phyloP scores from a whole-genome alignment of 2,113 vertebrate genomes.

The Callospermophilus lateralis region DNA sequence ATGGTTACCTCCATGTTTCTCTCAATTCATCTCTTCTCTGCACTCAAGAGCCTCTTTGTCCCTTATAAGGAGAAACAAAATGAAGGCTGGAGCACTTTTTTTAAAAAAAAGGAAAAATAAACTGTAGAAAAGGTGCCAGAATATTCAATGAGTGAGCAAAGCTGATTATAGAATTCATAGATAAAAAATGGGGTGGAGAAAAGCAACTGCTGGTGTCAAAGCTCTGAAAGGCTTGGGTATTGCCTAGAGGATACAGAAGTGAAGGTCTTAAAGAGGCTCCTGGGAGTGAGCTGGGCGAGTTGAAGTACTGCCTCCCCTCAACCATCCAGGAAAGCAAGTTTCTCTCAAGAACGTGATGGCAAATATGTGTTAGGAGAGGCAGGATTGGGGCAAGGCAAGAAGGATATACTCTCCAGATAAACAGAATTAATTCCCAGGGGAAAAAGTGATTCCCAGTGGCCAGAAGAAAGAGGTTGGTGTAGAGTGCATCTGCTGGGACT shows the following conservation, averaged over 20 bases:
- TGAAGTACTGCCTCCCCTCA: too few relatives aligned
- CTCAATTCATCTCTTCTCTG: too few relatives aligned
- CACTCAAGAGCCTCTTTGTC: too few relatives aligned
- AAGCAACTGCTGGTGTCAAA: neutral
- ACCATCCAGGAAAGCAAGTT: accelerated
- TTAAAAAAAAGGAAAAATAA: neutral
- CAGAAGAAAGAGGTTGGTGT: neutral
- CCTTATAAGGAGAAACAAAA: too few relatives aligned
- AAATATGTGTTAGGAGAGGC: neutral
- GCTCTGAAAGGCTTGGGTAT: neutral
- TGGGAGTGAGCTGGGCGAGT: neutral
- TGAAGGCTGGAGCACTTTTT: neutral
- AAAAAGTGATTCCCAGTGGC: neutral
- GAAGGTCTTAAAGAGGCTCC: neutral
- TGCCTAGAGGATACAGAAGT: neutral
- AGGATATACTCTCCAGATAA: neutral
- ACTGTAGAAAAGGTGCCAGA: neutral
- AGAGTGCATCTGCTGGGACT: neutral
- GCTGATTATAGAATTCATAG: neutral
- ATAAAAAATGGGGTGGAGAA: neutral
- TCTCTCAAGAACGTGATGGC: neutral
- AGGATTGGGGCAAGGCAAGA: neutral
- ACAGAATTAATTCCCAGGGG: neutral
- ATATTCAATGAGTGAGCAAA: neutral
- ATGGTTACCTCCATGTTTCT: neutral